Evolutionary conservation across 2,113 vertebrate species (phyloP), one percentile per base, ranked within the genome.

Genomic region (Plectropomus leopardus): DNA sequence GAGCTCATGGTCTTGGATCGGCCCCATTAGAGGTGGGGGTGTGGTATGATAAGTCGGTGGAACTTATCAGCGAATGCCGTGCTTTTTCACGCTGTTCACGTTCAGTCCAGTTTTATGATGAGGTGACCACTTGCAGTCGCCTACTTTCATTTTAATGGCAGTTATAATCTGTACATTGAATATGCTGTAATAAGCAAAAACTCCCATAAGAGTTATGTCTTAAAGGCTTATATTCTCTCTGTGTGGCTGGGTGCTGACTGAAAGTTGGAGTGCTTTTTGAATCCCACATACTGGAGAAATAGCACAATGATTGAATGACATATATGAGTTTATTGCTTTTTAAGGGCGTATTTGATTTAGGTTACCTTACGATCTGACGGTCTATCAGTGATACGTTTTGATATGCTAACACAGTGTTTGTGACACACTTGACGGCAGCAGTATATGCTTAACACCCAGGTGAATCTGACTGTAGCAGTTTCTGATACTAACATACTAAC

Each of bases 241-340:
- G 78, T 76, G 85, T 76, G 86, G 65, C 68, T 85, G 51, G 67
- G 55, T 80, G 55, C 57, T 82, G 72, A 81, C 63, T 84, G 54
- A 86, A 83, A 66, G 70, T 72, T 80, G 40, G 47, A 63, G 63
- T 82, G 68, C 60, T 89, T 85, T 89, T 85, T 75, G 1, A 80
- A 61, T 50, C 34, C 42, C 21, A 21, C 69, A 44, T 78, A 65
- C 73, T 82, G 19, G 63, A 84, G 70, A 82, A 86, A 86, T 83
- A 80, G 91, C 90, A 94, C 91, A 92, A 90, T 59, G 73, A 74
- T 57, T 76, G 63, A 86, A 82, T 78, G 45, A 83, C 63, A 42
- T 64, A 7, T 70, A 21, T 64, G 4, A 47, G 54, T 74, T 80
- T 14, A 44, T 74, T 72, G 60, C 70, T 87, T 72, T 82, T 85